phyloP scores from a whole-genome alignment of 2,113 vertebrate species.

The Pantherophis guttatus region DNA sequence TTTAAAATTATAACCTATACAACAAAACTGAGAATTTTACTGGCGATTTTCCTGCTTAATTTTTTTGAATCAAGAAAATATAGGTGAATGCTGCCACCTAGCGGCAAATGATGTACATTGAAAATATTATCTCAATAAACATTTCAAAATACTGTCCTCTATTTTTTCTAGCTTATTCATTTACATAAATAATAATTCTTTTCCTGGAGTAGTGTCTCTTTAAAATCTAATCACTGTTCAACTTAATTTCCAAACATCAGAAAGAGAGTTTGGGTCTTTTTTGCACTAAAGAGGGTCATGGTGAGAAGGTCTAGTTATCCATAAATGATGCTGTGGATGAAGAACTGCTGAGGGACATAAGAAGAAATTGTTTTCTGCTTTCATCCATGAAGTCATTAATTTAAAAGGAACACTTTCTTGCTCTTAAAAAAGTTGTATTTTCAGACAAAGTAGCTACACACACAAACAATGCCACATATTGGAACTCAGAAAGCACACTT shows the following conservation, averaged over 20 bases:
- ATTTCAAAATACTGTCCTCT: not conserved
- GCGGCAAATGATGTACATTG: not conserved
- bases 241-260: not conserved
- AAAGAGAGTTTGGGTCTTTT: not conserved
- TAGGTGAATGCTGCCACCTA: not conserved
- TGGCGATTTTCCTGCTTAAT: not conserved
- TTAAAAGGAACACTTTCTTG: not conserved
- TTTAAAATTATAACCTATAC: not conserved
- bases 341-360: not conserved
- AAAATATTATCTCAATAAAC: not conserved
- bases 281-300: not conserved
- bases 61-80: not conserved
- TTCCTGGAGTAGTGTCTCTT: not conserved
- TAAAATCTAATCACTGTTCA: not conserved
- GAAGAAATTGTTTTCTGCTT: not conserved
- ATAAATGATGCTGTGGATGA: too few species aligned
- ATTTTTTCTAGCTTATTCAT: not conserved
- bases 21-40: not conserved
- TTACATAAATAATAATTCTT: not conserved
- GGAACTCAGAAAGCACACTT: not conserved
- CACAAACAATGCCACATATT: not conserved
- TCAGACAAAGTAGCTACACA: not conserved
- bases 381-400: not conserved
- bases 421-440: not conserved
- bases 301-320: not conserved